A percentile compares a stretch with the other conserved stretches of the same genome.
These are phyloP conservation scores for Pholis gunnellus DNA, from an alignment of 2,113 vertebrate species.

Conservation along the genomic window DNA sequence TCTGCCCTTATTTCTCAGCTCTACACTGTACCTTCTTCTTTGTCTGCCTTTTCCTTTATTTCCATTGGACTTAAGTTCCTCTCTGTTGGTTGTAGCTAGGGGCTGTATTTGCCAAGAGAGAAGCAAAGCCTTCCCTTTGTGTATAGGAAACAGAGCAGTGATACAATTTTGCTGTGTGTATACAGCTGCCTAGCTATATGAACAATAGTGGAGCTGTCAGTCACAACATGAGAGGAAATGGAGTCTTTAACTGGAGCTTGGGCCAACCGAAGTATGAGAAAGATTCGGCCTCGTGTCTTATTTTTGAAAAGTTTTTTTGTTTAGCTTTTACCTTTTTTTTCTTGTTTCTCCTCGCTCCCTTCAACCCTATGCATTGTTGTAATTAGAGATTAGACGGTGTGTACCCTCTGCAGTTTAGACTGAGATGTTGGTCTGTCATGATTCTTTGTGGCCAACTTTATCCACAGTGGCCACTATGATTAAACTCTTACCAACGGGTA, in stretches of 20 bases:
- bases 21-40: conserved; percentile 35
- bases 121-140: conserved; percentile 67
- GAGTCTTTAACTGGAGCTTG: conserved; percentile 29
- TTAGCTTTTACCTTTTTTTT: neutral
- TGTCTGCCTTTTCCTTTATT: conserved; percentile 13
- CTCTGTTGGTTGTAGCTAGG: conserved; percentile 72
- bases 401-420: conserved; percentile 28
- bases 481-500: conserved; percentile 13
- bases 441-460: conserved; percentile 35
- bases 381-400: conserved; percentile 69
- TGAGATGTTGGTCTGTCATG: conserved; percentile 22
- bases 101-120: conserved; percentile 65
- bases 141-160: conserved; percentile 74
- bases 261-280: conserved; percentile 7
- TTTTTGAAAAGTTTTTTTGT: conserved; percentile 18
- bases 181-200: conserved; percentile 76
- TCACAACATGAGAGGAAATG: conserved; percentile 49
- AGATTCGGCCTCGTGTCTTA: conserved; percentile 6
- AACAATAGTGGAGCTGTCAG: conserved; percentile 70
- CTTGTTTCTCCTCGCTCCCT: neutral
- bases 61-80: conserved; percentile 43
- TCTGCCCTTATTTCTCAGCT: neutral
- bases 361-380: conserved; percentile 43
- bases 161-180: conserved; percentile 81
- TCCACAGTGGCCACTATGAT: neutral